Conservation (phyloP, 2,888 invertebrate genomes). For the Arge pagana region DNA sequence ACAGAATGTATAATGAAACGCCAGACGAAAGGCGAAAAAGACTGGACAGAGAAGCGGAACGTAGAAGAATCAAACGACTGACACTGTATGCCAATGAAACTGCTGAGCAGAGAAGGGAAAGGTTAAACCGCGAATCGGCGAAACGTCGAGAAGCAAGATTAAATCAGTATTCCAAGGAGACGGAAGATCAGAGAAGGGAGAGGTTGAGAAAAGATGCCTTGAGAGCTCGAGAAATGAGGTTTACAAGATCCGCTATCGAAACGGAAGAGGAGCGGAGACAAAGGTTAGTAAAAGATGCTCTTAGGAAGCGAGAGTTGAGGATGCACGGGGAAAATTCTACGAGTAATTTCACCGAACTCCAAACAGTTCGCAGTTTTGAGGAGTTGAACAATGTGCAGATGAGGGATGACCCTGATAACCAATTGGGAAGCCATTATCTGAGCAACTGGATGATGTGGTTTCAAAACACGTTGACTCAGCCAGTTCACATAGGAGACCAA, state of each 20-base stretch:
- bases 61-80: constrained; percentile 44
- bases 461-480: constrained; percentile 43
- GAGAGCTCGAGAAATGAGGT: constrained; percentile 48
- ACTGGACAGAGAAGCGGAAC: constrained; percentile 46
- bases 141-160: constrained; percentile 45
- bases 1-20: constrained; percentile 47
- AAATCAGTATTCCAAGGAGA: constrained; percentile 48
- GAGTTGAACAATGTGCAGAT: constrained; percentile 44
- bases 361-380: constrained; percentile 42
- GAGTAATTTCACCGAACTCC: constrained; percentile 42
- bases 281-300: constrained; percentile 48
- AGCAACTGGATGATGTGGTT: constrained; percentile 51
- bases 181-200: constrained; percentile 43
- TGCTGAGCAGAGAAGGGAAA: constrained; percentile 43
- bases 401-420: constrained; percentile 41
- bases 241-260: constrained; percentile 48
- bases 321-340: constrained; percentile 38
- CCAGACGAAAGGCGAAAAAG: constrained; percentile 46
- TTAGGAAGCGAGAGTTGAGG: constrained; percentile 46
- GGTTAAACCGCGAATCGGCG: constrained; percentile 44
- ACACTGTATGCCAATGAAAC: constrained; percentile 46
- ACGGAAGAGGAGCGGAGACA: constrained; percentile 47
- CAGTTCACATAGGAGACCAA: constrained; percentile 36
- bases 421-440: constrained; percentile 42
- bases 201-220: constrained; percentile 45